These are phyloP conservation scores for Corynorhinus townsendii DNA, from an alignment of 2,113 vertebrate genomes.

Conservation along the genomic window DNA sequence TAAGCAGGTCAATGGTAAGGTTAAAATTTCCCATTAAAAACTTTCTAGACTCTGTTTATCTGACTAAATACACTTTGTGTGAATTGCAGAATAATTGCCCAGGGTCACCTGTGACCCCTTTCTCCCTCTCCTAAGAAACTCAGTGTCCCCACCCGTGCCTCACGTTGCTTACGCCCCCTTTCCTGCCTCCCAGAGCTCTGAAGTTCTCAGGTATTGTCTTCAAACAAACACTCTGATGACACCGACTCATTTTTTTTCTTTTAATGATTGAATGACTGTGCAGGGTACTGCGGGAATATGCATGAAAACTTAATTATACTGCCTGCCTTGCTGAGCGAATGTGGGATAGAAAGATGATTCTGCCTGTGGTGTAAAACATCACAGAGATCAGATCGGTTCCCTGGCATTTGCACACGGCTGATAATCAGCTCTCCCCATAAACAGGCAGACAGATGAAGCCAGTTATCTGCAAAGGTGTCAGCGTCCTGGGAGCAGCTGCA, in stretches of 20 bases:
- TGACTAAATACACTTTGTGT: background rate
- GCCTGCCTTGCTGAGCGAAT: background rate
- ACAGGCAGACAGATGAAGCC: conserved; percentile 74
- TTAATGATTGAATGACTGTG: conserved; percentile 23
- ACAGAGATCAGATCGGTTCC: conserved; percentile 73
- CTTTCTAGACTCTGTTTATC: background rate
- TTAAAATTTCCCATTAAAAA: background rate
- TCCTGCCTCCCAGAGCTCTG: background rate
- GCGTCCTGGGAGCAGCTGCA: conserved; percentile 58
- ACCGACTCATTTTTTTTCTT: background rate
- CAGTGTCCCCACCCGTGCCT: rapidly evolving
- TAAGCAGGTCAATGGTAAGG: background rate
- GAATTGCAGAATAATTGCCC: background rate
- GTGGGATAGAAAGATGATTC: conserved; percentile 54
- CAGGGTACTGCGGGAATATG: background rate
- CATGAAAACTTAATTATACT: conserved; percentile 58
- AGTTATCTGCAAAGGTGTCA: conserved; percentile 78
- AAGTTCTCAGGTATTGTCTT: background rate
- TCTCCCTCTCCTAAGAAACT: background rate
- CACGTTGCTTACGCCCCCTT: too few relatives aligned
- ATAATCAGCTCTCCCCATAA: conserved; percentile 78
- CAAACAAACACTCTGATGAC: background rate
- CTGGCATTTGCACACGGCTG: conserved; percentile 73
- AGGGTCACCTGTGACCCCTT: rapidly evolving
- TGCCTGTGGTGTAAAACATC: conserved; percentile 75